These are phyloP conservation scores for Parascotia fuliginaria DNA, from an alignment of 2,888 invertebrate genomes.

Conservation along the genomic window DNA sequence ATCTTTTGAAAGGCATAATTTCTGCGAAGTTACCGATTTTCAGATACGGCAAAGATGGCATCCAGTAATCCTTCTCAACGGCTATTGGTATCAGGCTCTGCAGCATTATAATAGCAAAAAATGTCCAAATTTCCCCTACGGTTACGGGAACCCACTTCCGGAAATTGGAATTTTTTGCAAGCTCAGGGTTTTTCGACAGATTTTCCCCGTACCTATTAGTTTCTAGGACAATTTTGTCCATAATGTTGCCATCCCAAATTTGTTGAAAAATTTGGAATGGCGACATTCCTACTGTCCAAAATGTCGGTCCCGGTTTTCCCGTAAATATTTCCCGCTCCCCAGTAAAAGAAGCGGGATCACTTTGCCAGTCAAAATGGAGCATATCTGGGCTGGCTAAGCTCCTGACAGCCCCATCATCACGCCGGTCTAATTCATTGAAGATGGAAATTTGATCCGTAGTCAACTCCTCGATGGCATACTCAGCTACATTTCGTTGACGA, in stretches of 20 bases:
- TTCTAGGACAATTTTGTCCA: neutral
- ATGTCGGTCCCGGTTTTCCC: neutral
- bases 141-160: constrained; percentile 1
- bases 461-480: neutral
- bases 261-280: constrained; percentile 1
- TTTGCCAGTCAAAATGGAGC: neutral
- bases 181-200: neutral
- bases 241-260: neutral
- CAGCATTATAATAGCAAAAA: constrained; percentile 4
- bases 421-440: no score
- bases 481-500: neutral
- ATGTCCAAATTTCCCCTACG: constrained; percentile 1
- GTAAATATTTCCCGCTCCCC: neutral
- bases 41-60: constrained; percentile 2
- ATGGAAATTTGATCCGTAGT: neutral
- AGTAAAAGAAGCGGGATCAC: neutral
- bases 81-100: constrained; percentile 4
- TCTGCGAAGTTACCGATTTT: constrained; percentile 1
- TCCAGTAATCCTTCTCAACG: constrained; percentile 7
- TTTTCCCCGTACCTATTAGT: neutral
- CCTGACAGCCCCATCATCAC: neutral
- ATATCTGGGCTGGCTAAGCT: neutral
- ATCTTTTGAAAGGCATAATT: constrained; percentile 3
- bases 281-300: neutral
- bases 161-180: neutral